phyloP scores from a whole-genome alignment of 2,797 vertebrate species.

The Phrynocephalus guinanensis region DNA sequence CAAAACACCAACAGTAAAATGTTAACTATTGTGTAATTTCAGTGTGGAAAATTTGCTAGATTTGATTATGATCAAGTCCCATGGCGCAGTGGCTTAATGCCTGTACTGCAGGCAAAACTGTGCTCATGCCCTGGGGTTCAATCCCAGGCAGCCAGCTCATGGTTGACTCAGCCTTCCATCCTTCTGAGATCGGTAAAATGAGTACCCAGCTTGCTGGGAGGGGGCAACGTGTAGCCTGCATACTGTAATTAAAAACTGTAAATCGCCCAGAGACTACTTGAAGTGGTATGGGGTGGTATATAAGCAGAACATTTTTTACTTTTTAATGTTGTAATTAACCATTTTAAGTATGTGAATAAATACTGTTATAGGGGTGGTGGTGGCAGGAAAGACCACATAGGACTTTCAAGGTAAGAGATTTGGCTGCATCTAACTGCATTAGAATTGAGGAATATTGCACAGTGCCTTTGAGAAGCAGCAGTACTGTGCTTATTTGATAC shows the following conservation, averaged over 20 bases:
- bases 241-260: too few relatives aligned
- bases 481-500: not conserved
- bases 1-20: constrained; percentile 35
- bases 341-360: not conserved
- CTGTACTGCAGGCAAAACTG: too few relatives aligned
- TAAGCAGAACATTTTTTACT: too few relatives aligned
- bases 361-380: not conserved
- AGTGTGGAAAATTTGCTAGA: not conserved
- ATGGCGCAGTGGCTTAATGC: too few relatives aligned
- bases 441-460: not conserved
- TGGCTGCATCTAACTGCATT: not conserved
- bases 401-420: not conserved
- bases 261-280: too few relatives aligned
- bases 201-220: too few relatives aligned
- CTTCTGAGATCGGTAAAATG: too few relatives aligned
- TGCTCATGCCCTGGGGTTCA: too few relatives aligned
- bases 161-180: too few relatives aligned
- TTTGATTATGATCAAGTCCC: not conserved
- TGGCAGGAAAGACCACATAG: not conserved
- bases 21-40: constrained; percentile 24
- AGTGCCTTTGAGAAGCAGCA: not conserved
- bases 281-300: too few relatives aligned
- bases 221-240: too few relatives aligned
- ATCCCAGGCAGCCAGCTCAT: too few relatives aligned
- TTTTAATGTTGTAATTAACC: not conserved